Conservation (phyloP, 2,888 invertebrate species). For the Molorchus minor region DNA sequence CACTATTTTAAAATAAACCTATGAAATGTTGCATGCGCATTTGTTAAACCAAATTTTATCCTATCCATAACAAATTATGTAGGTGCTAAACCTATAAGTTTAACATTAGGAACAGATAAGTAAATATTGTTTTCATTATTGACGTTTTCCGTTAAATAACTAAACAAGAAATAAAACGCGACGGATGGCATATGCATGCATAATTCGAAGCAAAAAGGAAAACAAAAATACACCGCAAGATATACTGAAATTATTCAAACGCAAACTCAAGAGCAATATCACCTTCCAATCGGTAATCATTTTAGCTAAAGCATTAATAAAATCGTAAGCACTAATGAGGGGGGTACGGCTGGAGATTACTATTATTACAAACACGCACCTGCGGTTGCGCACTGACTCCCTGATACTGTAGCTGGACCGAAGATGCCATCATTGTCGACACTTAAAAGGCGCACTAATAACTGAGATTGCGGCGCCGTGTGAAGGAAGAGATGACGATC, state of each 20-base stretch:
- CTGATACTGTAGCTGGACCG: conserved; percentile 57
- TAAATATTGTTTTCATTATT: too few relatives aligned
- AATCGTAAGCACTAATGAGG: conserved; percentile 58
- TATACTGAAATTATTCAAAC: not conserved
- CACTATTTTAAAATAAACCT: too few relatives aligned
- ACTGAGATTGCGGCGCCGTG: conserved; percentile 58
- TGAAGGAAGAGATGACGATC: conserved; percentile 58
- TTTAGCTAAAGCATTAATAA: conserved; percentile 47
- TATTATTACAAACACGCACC: conserved; percentile 61
- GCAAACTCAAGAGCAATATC: conserved; percentile 8
- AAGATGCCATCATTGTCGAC: conserved; percentile 58
- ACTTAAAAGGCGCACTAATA: conserved; percentile 62
- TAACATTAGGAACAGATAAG: too few relatives aligned
- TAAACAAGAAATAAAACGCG: too few relatives aligned
- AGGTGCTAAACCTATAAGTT: too few relatives aligned
- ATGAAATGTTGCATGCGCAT: too few relatives aligned
- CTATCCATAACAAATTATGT: too few relatives aligned
- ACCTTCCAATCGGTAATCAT: conserved; percentile 31
- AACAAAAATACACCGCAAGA: conserved; percentile 3
- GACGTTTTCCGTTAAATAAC: too few relatives aligned
- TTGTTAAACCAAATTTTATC: too few relatives aligned
- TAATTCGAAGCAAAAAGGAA: not conserved
- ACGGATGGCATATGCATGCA: too few relatives aligned
- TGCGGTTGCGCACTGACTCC: conserved; percentile 59
- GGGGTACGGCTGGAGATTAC: conserved; percentile 59